Conservation (phyloP, 1,140 invertebrate genomes). For the Atopsyche davidsoni region DNA sequence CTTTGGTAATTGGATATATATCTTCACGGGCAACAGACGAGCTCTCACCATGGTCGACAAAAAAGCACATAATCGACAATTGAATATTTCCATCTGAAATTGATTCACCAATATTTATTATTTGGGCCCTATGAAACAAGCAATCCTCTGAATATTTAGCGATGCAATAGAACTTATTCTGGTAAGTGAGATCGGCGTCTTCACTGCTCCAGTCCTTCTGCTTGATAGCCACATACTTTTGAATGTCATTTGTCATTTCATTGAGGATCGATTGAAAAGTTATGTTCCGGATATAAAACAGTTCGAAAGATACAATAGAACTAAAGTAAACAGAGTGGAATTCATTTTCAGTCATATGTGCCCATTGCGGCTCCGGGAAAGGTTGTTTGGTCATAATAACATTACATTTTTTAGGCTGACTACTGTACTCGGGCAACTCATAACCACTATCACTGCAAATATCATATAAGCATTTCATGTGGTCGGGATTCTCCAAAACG, state of each 20-base stretch:
- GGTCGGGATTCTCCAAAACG: conserved; percentile 13
- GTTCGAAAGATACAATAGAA: conserved; percentile 32
- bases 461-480: conserved; percentile 11
- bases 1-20: conserved; percentile 35
- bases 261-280: conserved; percentile 37
- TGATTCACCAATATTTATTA: conserved; percentile 29
- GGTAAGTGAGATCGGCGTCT: conserved; percentile 8
- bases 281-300: conserved; percentile 36
- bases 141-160: conserved; percentile 40
- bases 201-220: conserved; percentile 26
- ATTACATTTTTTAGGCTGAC: conserved; percentile 22
- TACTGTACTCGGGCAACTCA: conserved; percentile 11
- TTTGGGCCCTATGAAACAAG: conserved; percentile 38
- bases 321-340: conserved; percentile 36
- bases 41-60: conserved; percentile 44
- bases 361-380: conserved; percentile 35
- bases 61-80: conserved; percentile 33
- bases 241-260: conserved; percentile 36
- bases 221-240: conserved; percentile 33
- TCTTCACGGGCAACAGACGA: conserved; percentile 31
- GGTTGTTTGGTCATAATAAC: conserved; percentile 34
- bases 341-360: conserved; percentile 36
- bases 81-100: background rate
- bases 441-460: conserved; percentile 10
- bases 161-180: conserved; percentile 36